phyloP scores from a whole-genome alignment of 1,140 invertebrate species.

The Temnothorax curvispinosus region DNA sequence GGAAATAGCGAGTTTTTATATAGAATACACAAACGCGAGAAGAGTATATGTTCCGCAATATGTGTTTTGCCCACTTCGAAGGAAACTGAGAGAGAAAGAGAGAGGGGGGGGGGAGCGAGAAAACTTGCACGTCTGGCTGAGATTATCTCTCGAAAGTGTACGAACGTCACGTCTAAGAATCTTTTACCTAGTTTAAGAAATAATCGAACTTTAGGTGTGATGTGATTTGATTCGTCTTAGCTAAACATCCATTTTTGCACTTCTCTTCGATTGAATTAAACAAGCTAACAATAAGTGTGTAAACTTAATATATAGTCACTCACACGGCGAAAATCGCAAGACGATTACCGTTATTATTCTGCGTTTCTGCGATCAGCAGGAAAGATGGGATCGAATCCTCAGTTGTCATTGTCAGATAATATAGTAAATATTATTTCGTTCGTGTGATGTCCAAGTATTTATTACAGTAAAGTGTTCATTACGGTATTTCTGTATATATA shows the following conservation, averaged over 20 bases:
- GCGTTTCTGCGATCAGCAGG: background rate
- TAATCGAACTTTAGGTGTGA: slow-evolving; percentile 18
- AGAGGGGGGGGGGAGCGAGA: background rate
- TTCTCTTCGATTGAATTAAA: slow-evolving; percentile 10
- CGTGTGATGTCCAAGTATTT: background rate
- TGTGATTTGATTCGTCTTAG: slow-evolving; percentile 4
- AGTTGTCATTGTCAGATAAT: background rate
- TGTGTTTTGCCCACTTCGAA: slow-evolving; percentile 19
- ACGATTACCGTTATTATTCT: background rate
- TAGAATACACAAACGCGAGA: background rate
- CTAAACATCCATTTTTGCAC: slow-evolving; percentile 23
- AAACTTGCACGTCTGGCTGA: background rate
- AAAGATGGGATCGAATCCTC: background rate
- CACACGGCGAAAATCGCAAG: background rate
- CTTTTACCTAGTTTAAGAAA: slow-evolving; percentile 12
- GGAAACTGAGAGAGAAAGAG: background rate
- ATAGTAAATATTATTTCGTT: background rate
- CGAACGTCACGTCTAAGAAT: background rate
- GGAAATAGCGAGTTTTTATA: slow-evolving; percentile 50
- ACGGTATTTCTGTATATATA: background rate
- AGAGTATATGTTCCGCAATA: slow-evolving; percentile 24
- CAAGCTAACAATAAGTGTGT: background rate
- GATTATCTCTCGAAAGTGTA: background rate
- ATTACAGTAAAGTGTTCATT: background rate
- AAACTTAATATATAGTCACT: slow-evolving; percentile 15